phyloP scores from a whole-genome alignment of 2,113 vertebrate species.

The Urocolius indicus region DNA sequence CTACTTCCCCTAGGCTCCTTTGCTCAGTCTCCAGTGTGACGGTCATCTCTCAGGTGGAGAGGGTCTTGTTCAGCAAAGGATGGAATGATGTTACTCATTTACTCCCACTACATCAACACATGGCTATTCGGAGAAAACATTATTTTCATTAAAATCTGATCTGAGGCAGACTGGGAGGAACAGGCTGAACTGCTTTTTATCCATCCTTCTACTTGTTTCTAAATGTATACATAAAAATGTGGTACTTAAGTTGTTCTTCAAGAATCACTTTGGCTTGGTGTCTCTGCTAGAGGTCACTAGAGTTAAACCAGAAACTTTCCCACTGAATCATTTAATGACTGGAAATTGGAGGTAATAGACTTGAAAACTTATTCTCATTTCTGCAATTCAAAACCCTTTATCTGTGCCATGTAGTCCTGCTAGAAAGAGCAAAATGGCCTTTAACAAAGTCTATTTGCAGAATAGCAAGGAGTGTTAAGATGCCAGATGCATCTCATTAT shows the following conservation, averaged over 20 bases:
- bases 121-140: neutral
- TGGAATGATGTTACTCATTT: neutral
- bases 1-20: neutral
- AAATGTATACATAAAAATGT: neutral
- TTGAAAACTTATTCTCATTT: conserved; percentile 40
- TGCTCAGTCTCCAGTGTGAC: rapidly evolving
- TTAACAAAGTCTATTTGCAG: conserved; percentile 39
- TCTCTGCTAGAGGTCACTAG: conserved; percentile 53
- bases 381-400: conserved; percentile 39
- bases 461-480: conserved; percentile 57
- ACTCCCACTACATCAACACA: neutral
- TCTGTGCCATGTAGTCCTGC: conserved; percentile 42
- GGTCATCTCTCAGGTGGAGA: neutral
- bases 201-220: neutral
- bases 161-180: neutral
- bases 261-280: conserved; percentile 9
- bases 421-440: conserved; percentile 60
- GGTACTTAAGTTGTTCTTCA: neutral
- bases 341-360: conserved; percentile 61
- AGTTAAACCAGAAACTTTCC: conserved; percentile 55
- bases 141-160: neutral
- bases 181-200: neutral
- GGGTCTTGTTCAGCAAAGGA: neutral
- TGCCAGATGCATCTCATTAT: conserved; percentile 36
- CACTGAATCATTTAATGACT: conserved; percentile 64